Percentiles rank a stretch among this genome's conserved stretches.
phyloP scores from a whole-genome alignment of 2,888 invertebrate species.

The Branchellion lobata region DNA sequence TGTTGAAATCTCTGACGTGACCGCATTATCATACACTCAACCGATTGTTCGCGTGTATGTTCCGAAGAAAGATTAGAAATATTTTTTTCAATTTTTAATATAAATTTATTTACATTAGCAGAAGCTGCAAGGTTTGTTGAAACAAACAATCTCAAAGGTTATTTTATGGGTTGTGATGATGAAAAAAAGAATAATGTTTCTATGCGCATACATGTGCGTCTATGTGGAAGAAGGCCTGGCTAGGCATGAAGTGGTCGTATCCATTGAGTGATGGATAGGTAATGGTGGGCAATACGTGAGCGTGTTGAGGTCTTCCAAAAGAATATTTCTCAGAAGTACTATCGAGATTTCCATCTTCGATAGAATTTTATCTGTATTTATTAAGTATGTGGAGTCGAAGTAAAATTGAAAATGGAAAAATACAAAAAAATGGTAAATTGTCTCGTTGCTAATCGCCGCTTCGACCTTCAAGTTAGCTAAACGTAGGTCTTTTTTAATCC shows the following conservation, averaged over 20 bases:
- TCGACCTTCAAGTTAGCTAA: too few species aligned
- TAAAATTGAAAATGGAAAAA: too few species aligned
- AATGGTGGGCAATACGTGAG: background rate
- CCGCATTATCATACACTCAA: conserved; percentile 5
- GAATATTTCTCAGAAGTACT: background rate
- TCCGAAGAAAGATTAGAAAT: background rate
- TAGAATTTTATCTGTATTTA: background rate
- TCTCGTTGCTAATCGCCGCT: too few species aligned
- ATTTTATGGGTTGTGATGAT: too few species aligned
- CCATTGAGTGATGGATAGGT: background rate
- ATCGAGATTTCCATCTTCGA: conserved; percentile 1
- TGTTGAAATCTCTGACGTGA: conserved; percentile 15
- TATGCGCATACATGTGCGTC: too few species aligned
- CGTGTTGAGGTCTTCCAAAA: background rate
- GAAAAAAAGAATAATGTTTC: too few species aligned
- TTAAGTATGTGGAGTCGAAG: too few species aligned
- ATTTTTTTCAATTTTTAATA: background rate
- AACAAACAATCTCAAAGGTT: conserved; percentile 13
- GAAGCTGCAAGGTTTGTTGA: conserved; percentile 13
- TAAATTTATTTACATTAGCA: conserved; percentile 7
- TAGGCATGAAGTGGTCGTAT: too few species aligned
- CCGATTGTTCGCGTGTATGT: conserved; percentile 16
- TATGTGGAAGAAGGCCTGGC: too few species aligned
- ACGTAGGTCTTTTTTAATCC: too few species aligned
- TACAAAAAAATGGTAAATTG: too few species aligned